Evolutionary conservation across 23 tunicate genomes (phyloP).

Genomic region (Ascidia mentula): DNA sequence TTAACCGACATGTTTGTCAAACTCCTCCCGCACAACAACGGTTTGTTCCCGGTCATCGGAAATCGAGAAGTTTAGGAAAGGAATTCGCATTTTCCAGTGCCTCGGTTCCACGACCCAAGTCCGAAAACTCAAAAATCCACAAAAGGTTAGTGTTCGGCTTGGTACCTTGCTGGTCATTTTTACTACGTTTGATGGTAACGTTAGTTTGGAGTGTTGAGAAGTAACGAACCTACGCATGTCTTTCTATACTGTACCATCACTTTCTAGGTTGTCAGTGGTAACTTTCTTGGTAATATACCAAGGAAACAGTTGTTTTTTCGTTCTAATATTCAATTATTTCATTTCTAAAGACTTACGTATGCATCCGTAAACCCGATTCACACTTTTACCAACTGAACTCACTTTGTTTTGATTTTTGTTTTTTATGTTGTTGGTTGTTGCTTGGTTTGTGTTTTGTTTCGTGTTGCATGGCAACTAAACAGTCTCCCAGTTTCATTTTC

Average conservation of each 20-base stretch:
- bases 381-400: too few species aligned
- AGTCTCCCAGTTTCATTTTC: too few species aligned
- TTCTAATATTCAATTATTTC: too few species aligned
- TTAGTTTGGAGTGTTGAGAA: not conserved
- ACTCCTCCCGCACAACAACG: conserved; percentile 69
- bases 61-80: conserved; percentile 75
- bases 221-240: not conserved
- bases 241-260: not conserved
- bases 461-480: too few species aligned
- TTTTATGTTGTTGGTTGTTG: too few species aligned
- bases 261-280: not conserved
- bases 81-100: conserved; percentile 44
- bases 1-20: conserved; percentile 44
- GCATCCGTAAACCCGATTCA: too few species aligned
- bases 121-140: conserved; percentile 58
- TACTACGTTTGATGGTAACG: not conserved
- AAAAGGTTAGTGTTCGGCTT: conserved; percentile 87
- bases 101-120: conserved; percentile 27
- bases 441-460: too few species aligned
- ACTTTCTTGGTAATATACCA: too few species aligned
- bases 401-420: too few species aligned
- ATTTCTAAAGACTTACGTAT: too few species aligned
- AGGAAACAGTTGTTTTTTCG: too few species aligned
- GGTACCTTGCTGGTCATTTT: too few species aligned
- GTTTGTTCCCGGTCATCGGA: conserved; percentile 85